phyloP scores from a whole-genome alignment of 2,888 invertebrate genomes.

The Phytoseiulus persimilis region DNA sequence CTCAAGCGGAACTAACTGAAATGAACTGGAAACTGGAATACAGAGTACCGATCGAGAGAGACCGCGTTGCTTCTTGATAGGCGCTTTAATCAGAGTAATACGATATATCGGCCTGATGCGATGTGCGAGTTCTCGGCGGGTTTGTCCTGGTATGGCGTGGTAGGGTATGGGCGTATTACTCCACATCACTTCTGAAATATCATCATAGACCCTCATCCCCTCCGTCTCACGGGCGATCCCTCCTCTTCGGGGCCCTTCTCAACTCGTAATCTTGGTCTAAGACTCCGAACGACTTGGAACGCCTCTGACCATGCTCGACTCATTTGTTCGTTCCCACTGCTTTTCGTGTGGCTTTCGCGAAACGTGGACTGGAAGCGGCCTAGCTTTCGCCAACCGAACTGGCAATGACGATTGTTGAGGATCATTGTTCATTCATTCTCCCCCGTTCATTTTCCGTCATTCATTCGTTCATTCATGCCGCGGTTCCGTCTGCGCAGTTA shows the following conservation, averaged over 20 bases:
- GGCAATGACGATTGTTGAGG: not conserved
- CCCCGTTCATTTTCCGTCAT: not conserved
- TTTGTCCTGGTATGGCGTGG: no score
- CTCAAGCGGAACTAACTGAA: no score
- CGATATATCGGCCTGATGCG: not conserved
- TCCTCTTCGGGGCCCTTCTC: not conserved
- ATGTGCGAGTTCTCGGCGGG: not conserved
- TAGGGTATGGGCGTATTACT: no score
- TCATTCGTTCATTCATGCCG: not conserved
- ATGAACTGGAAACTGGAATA: not conserved
- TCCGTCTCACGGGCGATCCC: no score
- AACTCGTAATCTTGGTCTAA: not conserved
- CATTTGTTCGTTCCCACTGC: not conserved
- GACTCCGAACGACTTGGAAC: not conserved
- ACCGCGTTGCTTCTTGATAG: not conserved
- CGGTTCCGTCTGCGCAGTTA: not conserved
- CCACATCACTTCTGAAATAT: no score
- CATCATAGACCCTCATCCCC: no score
- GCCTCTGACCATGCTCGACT: not conserved
- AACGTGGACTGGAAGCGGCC: not conserved
- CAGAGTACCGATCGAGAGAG: not conserved
- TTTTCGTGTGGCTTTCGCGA: no score
- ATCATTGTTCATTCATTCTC: not conserved
- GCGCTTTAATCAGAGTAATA: not conserved
- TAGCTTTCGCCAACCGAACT: not conserved